These are phyloP conservation scores for Rachycentron canadum DNA, from an alignment of 2,797 vertebrate genomes.

Conservation along the genomic window DNA sequence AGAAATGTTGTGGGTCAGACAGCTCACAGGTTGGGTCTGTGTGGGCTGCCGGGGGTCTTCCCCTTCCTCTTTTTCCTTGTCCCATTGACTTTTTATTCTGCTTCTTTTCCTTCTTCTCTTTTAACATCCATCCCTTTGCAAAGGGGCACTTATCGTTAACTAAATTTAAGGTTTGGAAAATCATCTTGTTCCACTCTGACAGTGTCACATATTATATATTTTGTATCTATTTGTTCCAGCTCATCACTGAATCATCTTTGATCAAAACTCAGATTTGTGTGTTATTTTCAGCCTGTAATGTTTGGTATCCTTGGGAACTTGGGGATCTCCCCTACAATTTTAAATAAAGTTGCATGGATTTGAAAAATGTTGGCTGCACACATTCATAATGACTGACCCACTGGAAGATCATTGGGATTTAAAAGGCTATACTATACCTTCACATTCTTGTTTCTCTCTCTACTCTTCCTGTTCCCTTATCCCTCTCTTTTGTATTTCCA, in stretches of 20 bases:
- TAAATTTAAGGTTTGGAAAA: constrained; percentile 18
- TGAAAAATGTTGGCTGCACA: constrained; percentile 28
- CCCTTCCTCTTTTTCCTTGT: constrained; percentile 63
- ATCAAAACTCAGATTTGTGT: constrained; percentile 14
- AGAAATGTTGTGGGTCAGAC: constrained; percentile 79
- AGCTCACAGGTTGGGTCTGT: constrained; percentile 73
- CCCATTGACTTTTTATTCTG: constrained; percentile 45
- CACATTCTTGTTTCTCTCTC: not conserved
- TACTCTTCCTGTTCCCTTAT: constrained; percentile 28
- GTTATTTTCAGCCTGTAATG: constrained; percentile 14
- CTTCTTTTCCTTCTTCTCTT: constrained; percentile 18
- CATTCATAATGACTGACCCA: constrained; percentile 20
- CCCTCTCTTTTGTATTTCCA: constrained; percentile 13
- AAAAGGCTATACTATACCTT: constrained; percentile 3
- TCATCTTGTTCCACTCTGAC: constrained; percentile 5
- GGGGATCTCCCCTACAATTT: constrained; percentile 12
- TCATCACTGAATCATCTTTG: constrained; percentile 32
- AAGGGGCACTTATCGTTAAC: constrained; percentile 43
- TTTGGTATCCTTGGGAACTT: constrained; percentile 47
- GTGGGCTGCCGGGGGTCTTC: constrained; percentile 72
- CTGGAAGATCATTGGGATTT: constrained; percentile 1
- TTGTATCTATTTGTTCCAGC: not conserved
- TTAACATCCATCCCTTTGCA: constrained; percentile 24
- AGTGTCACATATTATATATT: constrained; percentile 5
- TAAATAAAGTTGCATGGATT: constrained; percentile 32